phyloP scores from a whole-genome alignment of 1,140 invertebrate genomes.

The Anagrus nilaparvatae region DNA sequence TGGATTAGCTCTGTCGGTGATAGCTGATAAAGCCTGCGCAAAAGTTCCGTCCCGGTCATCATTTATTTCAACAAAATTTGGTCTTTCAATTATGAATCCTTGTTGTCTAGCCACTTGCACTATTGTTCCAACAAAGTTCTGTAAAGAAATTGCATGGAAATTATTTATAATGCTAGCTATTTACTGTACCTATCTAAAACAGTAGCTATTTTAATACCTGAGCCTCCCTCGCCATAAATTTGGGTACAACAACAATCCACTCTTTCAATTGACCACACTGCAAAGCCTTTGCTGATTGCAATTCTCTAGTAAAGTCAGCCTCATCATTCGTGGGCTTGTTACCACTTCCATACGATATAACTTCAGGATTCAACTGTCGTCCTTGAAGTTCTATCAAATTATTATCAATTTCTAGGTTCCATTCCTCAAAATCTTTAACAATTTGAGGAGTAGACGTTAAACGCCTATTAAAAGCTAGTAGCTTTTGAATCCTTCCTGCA shows the following conservation, averaged over 20 bases:
- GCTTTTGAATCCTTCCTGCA: constrained; percentile 45
- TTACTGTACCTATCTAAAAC: no score
- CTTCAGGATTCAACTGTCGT: constrained; percentile 45
- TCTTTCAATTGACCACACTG: constrained; percentile 8
- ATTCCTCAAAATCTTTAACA: constrained; percentile 46
- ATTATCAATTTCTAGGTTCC: constrained; percentile 50
- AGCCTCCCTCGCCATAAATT: neutral
- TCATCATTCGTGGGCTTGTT: constrained; percentile 16
- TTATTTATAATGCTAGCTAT: no score
- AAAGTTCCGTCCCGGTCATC: constrained; percentile 27
- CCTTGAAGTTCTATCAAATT: constrained; percentile 47
- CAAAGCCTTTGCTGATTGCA: constrained; percentile 40
- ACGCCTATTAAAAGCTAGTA: constrained; percentile 49
- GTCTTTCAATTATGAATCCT: constrained; percentile 34
- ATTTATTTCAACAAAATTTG: constrained; percentile 42
- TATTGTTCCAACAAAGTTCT: constrained; percentile 17
- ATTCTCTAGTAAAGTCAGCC: constrained; percentile 53
- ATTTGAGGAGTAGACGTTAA: constrained; percentile 42
- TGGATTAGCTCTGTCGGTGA: constrained; percentile 43
- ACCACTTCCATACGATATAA: constrained; percentile 40
- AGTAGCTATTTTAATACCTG: constrained; percentile 20
- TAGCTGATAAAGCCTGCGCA: constrained; percentile 43
- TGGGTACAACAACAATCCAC: constrained; percentile 20
- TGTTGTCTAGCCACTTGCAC: constrained; percentile 39
- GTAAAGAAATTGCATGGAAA: constrained; percentile 11